These are phyloP conservation scores for Trachymyrmex septentrionalis DNA, from an alignment of 1,140 invertebrate genomes.

Conservation along the genomic window DNA sequence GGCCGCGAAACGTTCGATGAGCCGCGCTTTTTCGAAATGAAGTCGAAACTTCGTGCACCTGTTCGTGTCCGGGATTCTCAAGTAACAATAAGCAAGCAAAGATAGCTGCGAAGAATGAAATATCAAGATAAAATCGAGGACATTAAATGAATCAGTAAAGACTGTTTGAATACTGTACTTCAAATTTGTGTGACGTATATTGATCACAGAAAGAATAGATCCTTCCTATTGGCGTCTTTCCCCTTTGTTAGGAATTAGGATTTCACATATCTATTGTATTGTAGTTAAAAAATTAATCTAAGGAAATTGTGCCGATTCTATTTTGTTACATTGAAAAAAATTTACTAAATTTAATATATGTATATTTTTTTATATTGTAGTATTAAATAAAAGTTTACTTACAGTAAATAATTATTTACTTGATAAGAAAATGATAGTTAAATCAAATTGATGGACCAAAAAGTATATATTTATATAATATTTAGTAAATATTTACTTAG, in stretches of 20 bases:
- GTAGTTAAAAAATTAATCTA: neutral
- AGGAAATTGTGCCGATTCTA: neutral
- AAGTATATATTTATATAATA: too few species aligned
- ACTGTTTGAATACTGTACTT: neutral
- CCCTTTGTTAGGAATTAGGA: neutral
- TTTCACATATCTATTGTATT: neutral
- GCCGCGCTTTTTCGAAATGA: slow-evolving; percentile 26
- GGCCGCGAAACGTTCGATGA: slow-evolving; percentile 42
- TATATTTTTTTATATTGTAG: too few species aligned
- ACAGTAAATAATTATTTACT: too few species aligned
- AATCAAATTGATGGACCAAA: too few species aligned
- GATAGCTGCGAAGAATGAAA: neutral
- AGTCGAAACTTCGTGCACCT: slow-evolving; percentile 1
- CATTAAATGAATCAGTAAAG: neutral
- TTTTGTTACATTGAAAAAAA: neutral
- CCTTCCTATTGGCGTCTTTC: neutral
- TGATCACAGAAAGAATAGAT: neutral
- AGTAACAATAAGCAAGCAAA: too few species aligned
- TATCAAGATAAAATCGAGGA: neutral
- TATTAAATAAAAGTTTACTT: too few species aligned
- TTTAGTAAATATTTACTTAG: too few species aligned
- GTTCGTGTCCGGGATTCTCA: slow-evolving; percentile 22
- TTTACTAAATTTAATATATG: too few species aligned
- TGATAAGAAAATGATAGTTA: too few species aligned
- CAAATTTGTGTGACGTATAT: neutral